Evolutionary conservation across 1,140 invertebrate species (phyloP).

Genomic region (Ectropis grisescens): DNA sequence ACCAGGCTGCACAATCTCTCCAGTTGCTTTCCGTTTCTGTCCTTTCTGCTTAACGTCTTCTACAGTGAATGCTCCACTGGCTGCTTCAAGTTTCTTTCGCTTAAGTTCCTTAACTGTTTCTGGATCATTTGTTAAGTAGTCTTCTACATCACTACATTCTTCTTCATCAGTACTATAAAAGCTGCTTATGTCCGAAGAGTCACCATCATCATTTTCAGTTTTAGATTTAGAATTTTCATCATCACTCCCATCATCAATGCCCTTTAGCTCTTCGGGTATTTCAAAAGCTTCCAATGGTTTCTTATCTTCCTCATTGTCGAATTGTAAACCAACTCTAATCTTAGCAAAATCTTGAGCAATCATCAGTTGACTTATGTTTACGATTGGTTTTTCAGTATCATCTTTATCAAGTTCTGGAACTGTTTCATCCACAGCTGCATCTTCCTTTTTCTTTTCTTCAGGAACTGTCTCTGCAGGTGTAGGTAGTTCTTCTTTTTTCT

Average conservation of each 20-base stretch:
- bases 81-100: slow-evolving; percentile 59
- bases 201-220: slow-evolving; percentile 64
- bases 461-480: slow-evolving; percentile 16
- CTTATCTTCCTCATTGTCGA: slow-evolving; percentile 77
- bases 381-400: slow-evolving; percentile 25
- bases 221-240: slow-evolving; percentile 26
- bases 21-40: slow-evolving; percentile 30
- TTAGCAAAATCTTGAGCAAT: slow-evolving; percentile 86
- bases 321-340: slow-evolving; percentile 82
- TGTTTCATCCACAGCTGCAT: slow-evolving; percentile 5
- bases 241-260: slow-evolving; percentile 52
- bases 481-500: slow-evolving; percentile 16
- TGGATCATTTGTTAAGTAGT: slow-evolving; percentile 60
- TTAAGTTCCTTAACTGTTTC: slow-evolving; percentile 57
- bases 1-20: slow-evolving; percentile 16
- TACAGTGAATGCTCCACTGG: slow-evolving; percentile 75
- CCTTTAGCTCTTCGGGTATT: slow-evolving; percentile 67
- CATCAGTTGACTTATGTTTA: slow-evolving; percentile 58
- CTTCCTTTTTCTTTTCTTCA: slow-evolving; percentile 14
- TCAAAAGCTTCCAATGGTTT: slow-evolving; percentile 73
- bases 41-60: slow-evolving; percentile 45
- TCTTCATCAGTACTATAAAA: slow-evolving; percentile 75
- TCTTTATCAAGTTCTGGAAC: slow-evolving; percentile 4
- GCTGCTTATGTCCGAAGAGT: slow-evolving; percentile 72
- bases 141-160: slow-evolving; percentile 59